Conservation (phyloP, 1,140 invertebrate genomes). For the Uloborus diversus region DNA sequence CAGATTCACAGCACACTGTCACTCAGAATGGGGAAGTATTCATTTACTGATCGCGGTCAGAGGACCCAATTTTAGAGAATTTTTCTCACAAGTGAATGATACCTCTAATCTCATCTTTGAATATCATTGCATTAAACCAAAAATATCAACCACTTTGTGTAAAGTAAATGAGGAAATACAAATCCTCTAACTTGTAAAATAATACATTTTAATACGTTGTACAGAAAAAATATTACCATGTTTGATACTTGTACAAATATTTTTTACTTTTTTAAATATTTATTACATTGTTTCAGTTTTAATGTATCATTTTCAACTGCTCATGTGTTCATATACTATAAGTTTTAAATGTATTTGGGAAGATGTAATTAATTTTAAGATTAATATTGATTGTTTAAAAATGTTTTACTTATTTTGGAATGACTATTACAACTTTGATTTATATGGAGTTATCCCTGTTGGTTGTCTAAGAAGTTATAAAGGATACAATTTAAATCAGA, state of each 20-base stretch:
- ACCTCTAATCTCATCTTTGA: not conserved
- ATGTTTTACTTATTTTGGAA: not conserved
- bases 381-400: not conserved
- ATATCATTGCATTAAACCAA: slow-evolving; percentile 9
- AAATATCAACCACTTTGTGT: slow-evolving; percentile 32
- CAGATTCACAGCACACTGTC: no score
- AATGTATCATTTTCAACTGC: not conserved
- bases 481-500: not conserved
- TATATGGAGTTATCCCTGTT: not conserved
- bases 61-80: not conserved
- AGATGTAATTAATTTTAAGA: not conserved
- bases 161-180: not conserved
- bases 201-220: slow-evolving; percentile 30
- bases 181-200: slow-evolving; percentile 1
- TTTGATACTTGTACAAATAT: slow-evolving; percentile 10
- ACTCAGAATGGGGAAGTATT: not conserved
- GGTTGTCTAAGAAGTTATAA: not conserved
- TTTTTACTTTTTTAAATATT: slow-evolving; percentile 11
- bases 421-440: not conserved
- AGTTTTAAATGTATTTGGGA: not conserved
- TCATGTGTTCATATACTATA: not conserved
- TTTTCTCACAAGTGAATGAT: not conserved
- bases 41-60: not conserved
- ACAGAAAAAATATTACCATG: slow-evolving; percentile 30
- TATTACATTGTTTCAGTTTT: not conserved